A percentile compares a stretch with the other conserved stretches of the same genome.
These are phyloP conservation scores for Tyrannus savana DNA, from an alignment of 2,113 vertebrate species.

Conservation along the genomic window DNA sequence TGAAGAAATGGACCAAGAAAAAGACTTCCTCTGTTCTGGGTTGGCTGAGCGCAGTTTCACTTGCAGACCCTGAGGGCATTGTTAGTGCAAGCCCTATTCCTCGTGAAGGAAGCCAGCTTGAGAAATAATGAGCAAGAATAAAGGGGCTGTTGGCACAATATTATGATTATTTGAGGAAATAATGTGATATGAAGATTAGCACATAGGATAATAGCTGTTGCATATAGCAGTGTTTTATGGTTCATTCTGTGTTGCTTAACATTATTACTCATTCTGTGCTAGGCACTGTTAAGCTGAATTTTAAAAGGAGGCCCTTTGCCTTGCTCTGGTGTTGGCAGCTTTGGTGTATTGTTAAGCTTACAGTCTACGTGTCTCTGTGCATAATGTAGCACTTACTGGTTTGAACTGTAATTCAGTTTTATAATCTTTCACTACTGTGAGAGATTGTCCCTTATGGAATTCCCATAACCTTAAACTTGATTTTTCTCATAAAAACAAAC, in stretches of 20 bases:
- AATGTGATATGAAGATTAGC: constrained; percentile 63
- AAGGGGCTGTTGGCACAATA: constrained; percentile 55
- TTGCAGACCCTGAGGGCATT: constrained; percentile 22
- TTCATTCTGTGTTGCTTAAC: constrained; percentile 59
- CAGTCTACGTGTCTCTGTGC: constrained; percentile 37
- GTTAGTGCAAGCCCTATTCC: constrained; percentile 34
- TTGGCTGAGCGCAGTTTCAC: background rate
- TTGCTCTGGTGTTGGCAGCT: constrained; percentile 23
- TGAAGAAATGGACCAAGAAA: background rate
- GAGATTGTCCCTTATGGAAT: constrained; percentile 63
- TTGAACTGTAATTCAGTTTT: constrained; percentile 67
- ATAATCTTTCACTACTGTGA: constrained; percentile 68
- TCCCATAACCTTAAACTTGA: constrained; percentile 60
- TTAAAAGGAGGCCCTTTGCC: constrained; percentile 53
- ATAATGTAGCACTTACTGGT: constrained; percentile 53
- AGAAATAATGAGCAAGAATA: constrained; percentile 41
- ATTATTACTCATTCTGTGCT: constrained; percentile 56
- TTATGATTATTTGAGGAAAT: constrained; percentile 69
- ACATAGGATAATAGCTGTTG: constrained; percentile 56
- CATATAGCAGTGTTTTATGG: constrained; percentile 58
- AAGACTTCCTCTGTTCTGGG: background rate
- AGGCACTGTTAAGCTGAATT: constrained; percentile 46
- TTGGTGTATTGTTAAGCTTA: constrained; percentile 53
- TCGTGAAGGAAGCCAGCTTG: constrained; percentile 10
- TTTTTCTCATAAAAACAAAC: constrained; percentile 47